These are phyloP conservation scores for Petromus typicus DNA, from an alignment of 2,113 vertebrate species.

Conservation along the genomic window DNA sequence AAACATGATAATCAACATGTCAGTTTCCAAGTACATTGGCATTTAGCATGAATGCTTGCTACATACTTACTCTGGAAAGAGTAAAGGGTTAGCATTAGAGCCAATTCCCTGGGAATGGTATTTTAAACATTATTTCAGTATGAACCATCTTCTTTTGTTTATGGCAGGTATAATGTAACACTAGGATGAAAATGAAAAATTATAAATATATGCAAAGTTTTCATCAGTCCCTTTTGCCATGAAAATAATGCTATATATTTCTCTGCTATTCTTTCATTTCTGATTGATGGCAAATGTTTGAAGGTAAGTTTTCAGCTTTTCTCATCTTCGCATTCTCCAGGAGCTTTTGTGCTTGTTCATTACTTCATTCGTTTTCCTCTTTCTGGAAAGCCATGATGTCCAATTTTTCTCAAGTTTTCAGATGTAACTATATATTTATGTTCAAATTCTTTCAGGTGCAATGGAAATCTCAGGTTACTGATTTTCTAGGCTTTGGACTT, in stretches of 20 bases:
- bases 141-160: constrained; percentile 75
- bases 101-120: constrained; percentile 55
- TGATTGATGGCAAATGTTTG: constrained; percentile 22
- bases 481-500: neutral
- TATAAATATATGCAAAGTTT: constrained; percentile 66
- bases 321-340: neutral
- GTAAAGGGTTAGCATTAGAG: constrained; percentile 77
- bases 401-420: neutral
- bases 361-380: neutral
- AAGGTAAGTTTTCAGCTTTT: constrained; percentile 32
- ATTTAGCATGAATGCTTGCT: constrained; percentile 84
- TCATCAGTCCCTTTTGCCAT: constrained; percentile 62
- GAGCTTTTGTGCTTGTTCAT: neutral
- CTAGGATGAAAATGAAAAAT: constrained; percentile 69
- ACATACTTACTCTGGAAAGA: constrained; percentile 77
- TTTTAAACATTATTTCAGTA: constrained; percentile 74
- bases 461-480: neutral
- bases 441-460: neutral
- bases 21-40: constrained; percentile 84
- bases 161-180: constrained; percentile 71
- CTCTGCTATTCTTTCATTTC: constrained; percentile 25
- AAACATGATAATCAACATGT: constrained; percentile 89
- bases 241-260: constrained; percentile 37
- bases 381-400: neutral
- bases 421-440: neutral